Evolutionary conservation across 2,797 vertebrate species (phyloP), one percentile per base, ranked within the genome.

Genomic region (Ctenopoma multispine): DNA sequence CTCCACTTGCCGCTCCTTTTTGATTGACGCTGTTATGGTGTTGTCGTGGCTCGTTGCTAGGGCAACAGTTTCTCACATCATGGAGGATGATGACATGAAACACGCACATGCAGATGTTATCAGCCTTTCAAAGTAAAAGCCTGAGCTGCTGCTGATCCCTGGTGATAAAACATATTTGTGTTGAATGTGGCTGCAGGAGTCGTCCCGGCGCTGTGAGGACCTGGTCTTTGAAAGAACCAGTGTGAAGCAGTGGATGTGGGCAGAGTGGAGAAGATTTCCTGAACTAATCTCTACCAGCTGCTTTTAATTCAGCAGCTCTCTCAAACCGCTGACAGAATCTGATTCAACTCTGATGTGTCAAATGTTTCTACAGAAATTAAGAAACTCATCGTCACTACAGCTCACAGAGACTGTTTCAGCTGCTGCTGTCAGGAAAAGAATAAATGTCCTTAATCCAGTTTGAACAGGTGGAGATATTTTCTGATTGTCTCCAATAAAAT

Each of bases 11-110:
- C 57, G 7, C 69, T 80, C 79, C 75, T 63, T 55, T 55, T 62
- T 77, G 76, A 85, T 75, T 72, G 69, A 80, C 13, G 4, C 24
- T 87, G 84, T 87, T 89, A 53, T 81, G 80, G 70, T 85, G 82
- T 85, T 89, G 76, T 79, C 18, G 6, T 55, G 54, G 34, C 18
- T 23, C 0, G 82, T 89, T 76, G 47, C 71, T 17, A 4, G 5
- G 72, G 74, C 34, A 83, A 89, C 80, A 18, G 2, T 13, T 69
- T 63, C 47, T 81, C 51, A 60, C 72, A 77, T 76, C n/a, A 4
- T 29, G 21, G 43, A 44, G 36, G 61, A 72, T 62, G 72, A 73
- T 72, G 75, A 69, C 54, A 75, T 53, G 20, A 47, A 18, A 70
- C 53, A 56, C 36, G 44, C 56, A 47, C 55, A 4, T 23, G 38